These are phyloP conservation scores for Nomada flava DNA, from an alignment of 2,888 invertebrate species.

Conservation along the genomic window DNA sequence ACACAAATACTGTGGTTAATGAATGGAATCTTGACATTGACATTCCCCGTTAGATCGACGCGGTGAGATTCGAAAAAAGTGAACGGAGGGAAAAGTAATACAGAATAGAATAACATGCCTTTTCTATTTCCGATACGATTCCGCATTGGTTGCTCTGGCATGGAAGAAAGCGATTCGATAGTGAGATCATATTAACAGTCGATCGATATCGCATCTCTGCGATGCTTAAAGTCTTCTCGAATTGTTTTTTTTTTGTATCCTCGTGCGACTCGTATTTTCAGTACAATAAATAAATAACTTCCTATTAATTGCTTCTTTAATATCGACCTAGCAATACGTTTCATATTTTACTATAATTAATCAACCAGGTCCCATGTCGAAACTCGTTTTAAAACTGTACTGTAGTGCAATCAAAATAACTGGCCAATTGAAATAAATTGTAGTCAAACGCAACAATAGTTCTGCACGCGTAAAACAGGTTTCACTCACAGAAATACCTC, in stretches of 20 bases:
- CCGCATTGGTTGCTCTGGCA: conserved; percentile 1
- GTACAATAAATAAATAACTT: no score
- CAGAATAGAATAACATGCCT: neutral
- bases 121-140: neutral
- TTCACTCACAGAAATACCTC: neutral
- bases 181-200: no score
- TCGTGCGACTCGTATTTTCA: no score
- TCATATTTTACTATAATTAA: no score
- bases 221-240: no score
- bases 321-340: no score
- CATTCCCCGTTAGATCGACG: neutral
- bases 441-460: neutral
- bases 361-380: no score
- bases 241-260: no score
- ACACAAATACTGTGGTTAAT: neutral
- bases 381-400: no score
- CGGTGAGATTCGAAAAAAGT: neutral
- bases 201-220: no score
- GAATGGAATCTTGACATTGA: conserved; percentile 7
- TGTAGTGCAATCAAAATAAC: no score
- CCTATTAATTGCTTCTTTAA: no score
- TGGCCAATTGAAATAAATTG: neutral
- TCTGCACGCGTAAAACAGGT: neutral
- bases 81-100: neutral
- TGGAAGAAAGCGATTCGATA: conserved; percentile 38